Evolutionary conservation across 2,113 vertebrate species (phyloP).

Genomic region (Meles meles): DNA sequence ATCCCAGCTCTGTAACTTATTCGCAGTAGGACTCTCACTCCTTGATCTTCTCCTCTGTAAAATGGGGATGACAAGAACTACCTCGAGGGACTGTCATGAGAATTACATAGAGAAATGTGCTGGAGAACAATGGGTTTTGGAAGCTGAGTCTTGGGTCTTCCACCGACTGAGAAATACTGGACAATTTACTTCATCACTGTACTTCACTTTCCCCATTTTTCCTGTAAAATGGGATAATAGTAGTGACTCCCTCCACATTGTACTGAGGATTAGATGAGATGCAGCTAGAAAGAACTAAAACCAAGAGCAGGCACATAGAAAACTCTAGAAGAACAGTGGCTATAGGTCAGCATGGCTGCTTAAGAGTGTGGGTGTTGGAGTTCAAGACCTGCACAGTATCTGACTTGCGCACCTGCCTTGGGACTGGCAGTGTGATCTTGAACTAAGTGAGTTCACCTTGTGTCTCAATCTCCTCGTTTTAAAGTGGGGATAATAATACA

Average conservation of each 20-base stretch:
- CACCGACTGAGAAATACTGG: neutral
- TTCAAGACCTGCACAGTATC: neutral
- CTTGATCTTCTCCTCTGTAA: neutral
- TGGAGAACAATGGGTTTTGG: neutral
- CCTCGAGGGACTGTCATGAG: neutral
- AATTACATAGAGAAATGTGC: neutral
- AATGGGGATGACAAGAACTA: neutral
- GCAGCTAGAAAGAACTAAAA: neutral
- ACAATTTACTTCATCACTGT: neutral
- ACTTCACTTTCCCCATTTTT: neutral
- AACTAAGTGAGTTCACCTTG: neutral
- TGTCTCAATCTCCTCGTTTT: neutral
- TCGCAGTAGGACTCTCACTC: neutral
- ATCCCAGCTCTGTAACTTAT: neutral
- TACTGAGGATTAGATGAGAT: neutral
- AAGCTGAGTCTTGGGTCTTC: neutral
- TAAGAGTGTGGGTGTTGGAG: rapidly evolving
- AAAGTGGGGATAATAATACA: neutral
- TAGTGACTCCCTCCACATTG: neutral
- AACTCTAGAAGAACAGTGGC: neutral
- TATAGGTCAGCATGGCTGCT: rapidly evolving
- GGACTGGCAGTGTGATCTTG: neutral
- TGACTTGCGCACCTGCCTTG: neutral
- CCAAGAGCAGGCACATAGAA: neutral
- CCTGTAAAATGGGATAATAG: neutral